A percentile compares a stretch with the other conserved stretches of the same genome.
phyloP scores from a whole-genome alignment of 2,888 invertebrate genomes.

The Adelognathus sp. region DNA sequence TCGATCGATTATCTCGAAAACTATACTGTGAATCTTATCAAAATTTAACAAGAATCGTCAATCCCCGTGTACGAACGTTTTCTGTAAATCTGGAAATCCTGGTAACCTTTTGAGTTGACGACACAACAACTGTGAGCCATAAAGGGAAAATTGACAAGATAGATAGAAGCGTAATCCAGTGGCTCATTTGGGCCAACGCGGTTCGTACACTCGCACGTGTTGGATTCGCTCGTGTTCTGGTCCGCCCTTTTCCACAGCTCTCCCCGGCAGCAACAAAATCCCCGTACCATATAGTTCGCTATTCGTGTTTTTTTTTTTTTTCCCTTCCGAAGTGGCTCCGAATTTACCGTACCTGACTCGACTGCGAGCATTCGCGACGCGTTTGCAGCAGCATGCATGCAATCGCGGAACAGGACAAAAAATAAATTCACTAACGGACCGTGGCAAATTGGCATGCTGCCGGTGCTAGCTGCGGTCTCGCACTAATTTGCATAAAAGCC shows the following conservation, averaged over 20 bases:
- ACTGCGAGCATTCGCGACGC: conserved; percentile 33
- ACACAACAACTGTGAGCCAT: no score
- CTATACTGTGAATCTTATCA: no score
- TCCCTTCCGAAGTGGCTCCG: conserved; percentile 14
- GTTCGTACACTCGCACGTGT: conserved; percentile 36
- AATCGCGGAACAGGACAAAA: neutral
- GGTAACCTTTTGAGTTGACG: no score
- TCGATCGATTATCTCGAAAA: no score
- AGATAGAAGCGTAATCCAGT: neutral
- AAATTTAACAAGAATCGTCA: no score
- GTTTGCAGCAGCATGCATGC: conserved; percentile 21
- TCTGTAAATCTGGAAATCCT: no score
- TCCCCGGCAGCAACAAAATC: neutral
- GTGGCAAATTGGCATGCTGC: conserved; percentile 64
- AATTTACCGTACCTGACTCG: conserved; percentile 47
- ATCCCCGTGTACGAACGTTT: no score
- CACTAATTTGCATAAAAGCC: conserved; percentile 64
- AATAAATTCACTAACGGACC: conserved; percentile 56
- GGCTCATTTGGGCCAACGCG: conserved; percentile 30
- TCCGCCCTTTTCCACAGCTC: neutral
- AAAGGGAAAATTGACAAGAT: no score
- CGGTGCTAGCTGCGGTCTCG: conserved; percentile 46
- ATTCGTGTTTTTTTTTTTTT: conserved; percentile 20
- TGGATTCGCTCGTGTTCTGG: neutral
- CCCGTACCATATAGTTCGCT: conserved; percentile 2